Percentiles rank a stretch among this genome's conserved stretches.
phyloP scores from a whole-genome alignment of 1,140 invertebrate genomes.

The Bradysia coprophila region DNA sequence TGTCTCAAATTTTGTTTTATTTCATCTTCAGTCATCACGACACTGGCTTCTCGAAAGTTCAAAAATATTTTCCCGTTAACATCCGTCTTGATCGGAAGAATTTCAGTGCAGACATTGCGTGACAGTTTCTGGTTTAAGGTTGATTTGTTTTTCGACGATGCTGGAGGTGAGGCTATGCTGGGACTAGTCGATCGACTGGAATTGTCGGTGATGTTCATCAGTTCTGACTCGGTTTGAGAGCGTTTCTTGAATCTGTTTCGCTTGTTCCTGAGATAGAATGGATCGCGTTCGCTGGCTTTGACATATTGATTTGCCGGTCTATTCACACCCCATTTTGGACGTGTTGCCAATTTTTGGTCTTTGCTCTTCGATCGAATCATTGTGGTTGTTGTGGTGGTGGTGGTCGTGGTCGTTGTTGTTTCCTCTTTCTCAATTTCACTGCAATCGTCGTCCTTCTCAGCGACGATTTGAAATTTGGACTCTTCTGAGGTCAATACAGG shows the following conservation, averaged over 20 bases:
- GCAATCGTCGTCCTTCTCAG: neutral
- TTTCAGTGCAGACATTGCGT: constrained; percentile 22
- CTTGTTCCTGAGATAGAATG: constrained; percentile 27
- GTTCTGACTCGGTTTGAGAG: neutral
- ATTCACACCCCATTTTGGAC: constrained; percentile 41
- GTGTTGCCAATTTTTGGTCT: constrained; percentile 25
- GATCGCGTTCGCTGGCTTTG: constrained; percentile 51
- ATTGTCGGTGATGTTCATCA: neutral
- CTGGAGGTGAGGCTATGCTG: neutral
- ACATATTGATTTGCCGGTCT: constrained; percentile 42
- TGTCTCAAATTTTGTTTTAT: constrained; percentile 21
- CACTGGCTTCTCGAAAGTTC: constrained; percentile 20
- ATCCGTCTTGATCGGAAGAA: constrained; percentile 21
- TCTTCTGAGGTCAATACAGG: no score
- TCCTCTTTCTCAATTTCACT: constrained; percentile 3
- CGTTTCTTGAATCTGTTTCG: constrained; percentile 12
- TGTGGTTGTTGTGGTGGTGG: constrained; percentile 20
- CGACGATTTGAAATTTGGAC: neutral
- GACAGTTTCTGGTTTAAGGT: constrained; percentile 10
- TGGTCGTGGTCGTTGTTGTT: constrained; percentile 13
- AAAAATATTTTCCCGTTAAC: constrained; percentile 21
- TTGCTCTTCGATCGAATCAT: constrained; percentile 20
- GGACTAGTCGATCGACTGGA: neutral
- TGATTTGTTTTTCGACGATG: neutral
- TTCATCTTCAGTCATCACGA: constrained; percentile 23